Evolutionary conservation across 2,888 invertebrate genomes (phyloP), one percentile per base, ranked within the genome.

Genomic region (Hyposoter dolosus): DNA sequence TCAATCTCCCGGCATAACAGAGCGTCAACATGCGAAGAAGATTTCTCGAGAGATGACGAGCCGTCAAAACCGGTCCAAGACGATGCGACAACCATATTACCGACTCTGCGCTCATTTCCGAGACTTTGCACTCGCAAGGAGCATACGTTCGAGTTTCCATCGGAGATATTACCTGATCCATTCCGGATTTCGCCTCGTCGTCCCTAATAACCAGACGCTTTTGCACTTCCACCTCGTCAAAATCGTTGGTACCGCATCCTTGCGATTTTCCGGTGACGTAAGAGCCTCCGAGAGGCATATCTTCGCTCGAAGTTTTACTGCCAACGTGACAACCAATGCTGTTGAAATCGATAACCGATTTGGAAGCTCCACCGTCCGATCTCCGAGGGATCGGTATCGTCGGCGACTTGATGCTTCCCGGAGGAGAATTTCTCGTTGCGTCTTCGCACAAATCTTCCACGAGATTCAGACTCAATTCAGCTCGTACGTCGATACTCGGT

Each of bases 1-100:
- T 97, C 88, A 98, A 97, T 91, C 96, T 96, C 0, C 98, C 98
- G 32, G 98, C 96, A 93, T 99, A 99, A 94, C 99, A 99, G 3
- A 99, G 94, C 0, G 98, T 98, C 77, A 99, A 94, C 98, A 99
- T 99, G 91, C 99, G 96, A 15, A 99, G 95, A 88, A 99, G 95
- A 95, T 99, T 99, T 84, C 98, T 96, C 0, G 99, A 98, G 43
- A 99, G 95, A 94, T 98, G 97, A 89, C 98, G 96, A 60, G 99
- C 98, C 0, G 98, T 98, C 35, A 99, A 95, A 69, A 99, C 98
- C 0, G 99, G 99, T 0, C 99, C 99, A 23, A 99, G 95, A 87
- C 99, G 96, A 94, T 99, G 98, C 0, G 98, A 97, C 83, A 99
- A 93, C 99, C 99, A 99, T 85, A 98, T 96, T 0, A 98, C 94